Conservation (phyloP, 53 echinoderm and acorn worm species). For the Paracentrotus lividus region DNA sequence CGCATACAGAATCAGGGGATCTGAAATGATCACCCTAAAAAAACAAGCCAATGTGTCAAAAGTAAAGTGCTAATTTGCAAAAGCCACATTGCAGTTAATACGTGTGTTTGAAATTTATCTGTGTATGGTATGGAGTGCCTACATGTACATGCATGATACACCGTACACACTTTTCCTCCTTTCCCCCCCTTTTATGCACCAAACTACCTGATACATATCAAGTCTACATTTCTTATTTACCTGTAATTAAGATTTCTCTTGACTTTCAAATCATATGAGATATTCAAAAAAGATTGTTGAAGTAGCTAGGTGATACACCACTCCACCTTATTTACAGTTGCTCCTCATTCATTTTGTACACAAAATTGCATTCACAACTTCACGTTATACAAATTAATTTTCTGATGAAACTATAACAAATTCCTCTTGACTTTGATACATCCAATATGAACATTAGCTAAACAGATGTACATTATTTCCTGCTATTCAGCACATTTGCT, state of each 20-base stretch:
- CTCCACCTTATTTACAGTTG: background rate
- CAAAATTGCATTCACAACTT: background rate
- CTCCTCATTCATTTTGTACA: background rate
- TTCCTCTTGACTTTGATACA: background rate
- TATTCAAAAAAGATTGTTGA: constrained; percentile 4
- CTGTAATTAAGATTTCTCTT: constrained; percentile 15
- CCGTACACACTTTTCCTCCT: background rate
- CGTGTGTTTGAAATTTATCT: constrained; percentile 1
- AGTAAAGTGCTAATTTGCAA: constrained; percentile 9
- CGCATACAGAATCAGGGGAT: constrained; percentile 58
- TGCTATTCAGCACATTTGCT: background rate
- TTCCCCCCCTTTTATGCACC: background rate
- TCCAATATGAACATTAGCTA: background rate
- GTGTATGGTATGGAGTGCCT: background rate
- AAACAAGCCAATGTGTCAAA: constrained; percentile 55
- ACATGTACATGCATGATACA: background rate
- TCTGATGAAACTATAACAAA: background rate
- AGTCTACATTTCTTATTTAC: constrained; percentile 4
- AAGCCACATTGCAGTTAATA: constrained; percentile 15
- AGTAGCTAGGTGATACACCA: background rate
- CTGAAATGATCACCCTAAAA: constrained; percentile 50
- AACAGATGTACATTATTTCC: background rate
- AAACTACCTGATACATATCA: background rate
- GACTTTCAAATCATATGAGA: background rate
- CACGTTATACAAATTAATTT: no score